phyloP scores from a whole-genome alignment of 1,140 invertebrate species.

The Acromyrmex charruanus region DNA sequence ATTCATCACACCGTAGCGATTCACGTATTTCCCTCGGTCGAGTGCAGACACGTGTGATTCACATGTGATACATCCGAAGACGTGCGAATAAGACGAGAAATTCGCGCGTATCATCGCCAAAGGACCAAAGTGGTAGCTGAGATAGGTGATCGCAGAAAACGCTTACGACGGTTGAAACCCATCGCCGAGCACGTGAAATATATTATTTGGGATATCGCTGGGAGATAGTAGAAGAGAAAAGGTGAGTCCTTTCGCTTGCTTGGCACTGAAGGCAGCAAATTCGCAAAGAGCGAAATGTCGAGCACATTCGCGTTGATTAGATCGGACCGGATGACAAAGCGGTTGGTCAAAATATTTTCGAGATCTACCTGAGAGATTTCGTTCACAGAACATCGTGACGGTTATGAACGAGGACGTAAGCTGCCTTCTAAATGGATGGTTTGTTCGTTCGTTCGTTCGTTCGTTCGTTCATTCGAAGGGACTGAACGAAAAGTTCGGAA shows the following conservation, averaged over 20 bases:
- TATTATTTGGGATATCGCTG: constrained; percentile 84
- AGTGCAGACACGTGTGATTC: constrained; percentile 8
- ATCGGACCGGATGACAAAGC: background rate
- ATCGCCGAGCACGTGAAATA: constrained; percentile 79
- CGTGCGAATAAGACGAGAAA: background rate
- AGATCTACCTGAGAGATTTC: background rate
- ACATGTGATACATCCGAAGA: background rate
- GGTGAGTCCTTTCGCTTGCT: constrained; percentile 67
- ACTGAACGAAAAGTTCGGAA: background rate
- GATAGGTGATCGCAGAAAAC: constrained; percentile 69
- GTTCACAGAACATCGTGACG: background rate
- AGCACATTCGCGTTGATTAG: constrained; percentile 42
- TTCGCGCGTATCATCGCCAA: constrained; percentile 1
- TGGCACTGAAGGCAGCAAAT: background rate
- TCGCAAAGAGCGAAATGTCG: background rate
- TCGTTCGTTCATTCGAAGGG: background rate
- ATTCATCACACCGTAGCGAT: background rate
- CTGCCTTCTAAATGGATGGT: background rate
- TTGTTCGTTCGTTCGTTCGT: background rate
- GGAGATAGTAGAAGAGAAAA: constrained; percentile 79
- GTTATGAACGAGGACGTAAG: constrained; percentile 4
- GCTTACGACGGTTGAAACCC: constrained; percentile 82
- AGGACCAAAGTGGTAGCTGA: constrained; percentile 52
- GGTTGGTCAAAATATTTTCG: constrained; percentile 39
- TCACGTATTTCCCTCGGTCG: background rate